Conservation (phyloP, 2,113 vertebrate species). For the Triplophysa rosa region DNA sequence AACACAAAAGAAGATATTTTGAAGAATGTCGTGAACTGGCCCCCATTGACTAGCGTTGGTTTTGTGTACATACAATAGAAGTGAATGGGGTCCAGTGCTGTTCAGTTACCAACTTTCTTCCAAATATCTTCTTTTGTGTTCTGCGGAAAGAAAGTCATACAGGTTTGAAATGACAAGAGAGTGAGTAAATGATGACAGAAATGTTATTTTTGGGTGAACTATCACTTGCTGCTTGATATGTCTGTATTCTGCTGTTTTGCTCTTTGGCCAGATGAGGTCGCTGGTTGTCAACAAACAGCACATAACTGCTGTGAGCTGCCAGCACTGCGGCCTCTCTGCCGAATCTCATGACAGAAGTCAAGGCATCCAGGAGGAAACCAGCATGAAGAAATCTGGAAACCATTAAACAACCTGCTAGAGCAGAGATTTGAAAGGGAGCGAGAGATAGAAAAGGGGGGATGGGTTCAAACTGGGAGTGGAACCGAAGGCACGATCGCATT, state of each 20-base stretch:
- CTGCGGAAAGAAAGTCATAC: too few relatives aligned
- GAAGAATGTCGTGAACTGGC: too few relatives aligned
- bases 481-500: slow-evolving; percentile 66
- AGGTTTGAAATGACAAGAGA: too few relatives aligned
- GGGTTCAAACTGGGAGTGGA: slow-evolving; percentile 62
- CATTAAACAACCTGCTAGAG: slow-evolving; percentile 79
- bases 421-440: slow-evolving; percentile 47
- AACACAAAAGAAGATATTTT: too few relatives aligned
- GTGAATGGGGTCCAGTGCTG: too few relatives aligned
- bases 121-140: too few relatives aligned
- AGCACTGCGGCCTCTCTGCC: slow-evolving; percentile 60
- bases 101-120: too few relatives aligned
- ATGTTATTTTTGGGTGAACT: too few relatives aligned
- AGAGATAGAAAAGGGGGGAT: slow-evolving; percentile 53
- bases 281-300: slow-evolving; percentile 56
- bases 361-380: slow-evolving; percentile 66
- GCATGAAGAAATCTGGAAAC: slow-evolving; percentile 78
- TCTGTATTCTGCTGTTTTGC: not conserved
- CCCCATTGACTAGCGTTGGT: too few relatives aligned
- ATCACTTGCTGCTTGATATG: not conserved
- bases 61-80: too few relatives aligned
- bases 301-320: slow-evolving; percentile 50
- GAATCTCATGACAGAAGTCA: slow-evolving; percentile 74
- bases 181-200: too few relatives aligned
- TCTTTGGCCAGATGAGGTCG: slow-evolving; percentile 66